Conservation (phyloP, 2,797 vertebrate genomes). For the Psittacula derbiana region DNA sequence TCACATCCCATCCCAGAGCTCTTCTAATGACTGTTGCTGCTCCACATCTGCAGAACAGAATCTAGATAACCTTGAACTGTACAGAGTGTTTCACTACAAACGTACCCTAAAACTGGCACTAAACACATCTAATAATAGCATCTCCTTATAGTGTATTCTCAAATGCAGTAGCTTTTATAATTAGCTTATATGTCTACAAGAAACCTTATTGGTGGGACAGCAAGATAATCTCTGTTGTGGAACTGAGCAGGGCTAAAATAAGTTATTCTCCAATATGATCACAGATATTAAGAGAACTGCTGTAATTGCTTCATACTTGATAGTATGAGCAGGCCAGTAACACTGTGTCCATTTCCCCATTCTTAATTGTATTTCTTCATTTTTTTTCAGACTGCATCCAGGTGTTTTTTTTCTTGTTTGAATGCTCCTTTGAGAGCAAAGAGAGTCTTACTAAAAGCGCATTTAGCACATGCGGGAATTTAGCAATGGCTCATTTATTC, state of each 20-base stretch:
- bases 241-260: not conserved
- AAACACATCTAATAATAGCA: not conserved
- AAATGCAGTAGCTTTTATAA: not conserved
- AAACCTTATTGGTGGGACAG: accelerated
- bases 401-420: not conserved
- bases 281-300: not conserved
- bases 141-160: not conserved
- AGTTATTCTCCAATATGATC: not conserved
- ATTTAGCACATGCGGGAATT: not conserved
- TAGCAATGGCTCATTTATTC: not conserved
- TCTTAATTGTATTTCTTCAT: not conserved
- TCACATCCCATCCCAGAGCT: not conserved
- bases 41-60: not conserved
- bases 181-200: not conserved
- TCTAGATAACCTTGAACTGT: not conserved
- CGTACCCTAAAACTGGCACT: not conserved
- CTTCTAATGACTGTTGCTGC: not conserved
- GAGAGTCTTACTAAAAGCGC: not conserved
- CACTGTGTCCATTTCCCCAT: not conserved
- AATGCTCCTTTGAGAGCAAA: not conserved
- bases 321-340: not conserved
- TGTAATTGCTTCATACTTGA: not conserved
- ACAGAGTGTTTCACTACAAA: not conserved
- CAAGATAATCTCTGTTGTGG: not conserved
- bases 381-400: not conserved